Conservation (phyloP, 2,113 vertebrate species). For the Progne subis region DNA sequence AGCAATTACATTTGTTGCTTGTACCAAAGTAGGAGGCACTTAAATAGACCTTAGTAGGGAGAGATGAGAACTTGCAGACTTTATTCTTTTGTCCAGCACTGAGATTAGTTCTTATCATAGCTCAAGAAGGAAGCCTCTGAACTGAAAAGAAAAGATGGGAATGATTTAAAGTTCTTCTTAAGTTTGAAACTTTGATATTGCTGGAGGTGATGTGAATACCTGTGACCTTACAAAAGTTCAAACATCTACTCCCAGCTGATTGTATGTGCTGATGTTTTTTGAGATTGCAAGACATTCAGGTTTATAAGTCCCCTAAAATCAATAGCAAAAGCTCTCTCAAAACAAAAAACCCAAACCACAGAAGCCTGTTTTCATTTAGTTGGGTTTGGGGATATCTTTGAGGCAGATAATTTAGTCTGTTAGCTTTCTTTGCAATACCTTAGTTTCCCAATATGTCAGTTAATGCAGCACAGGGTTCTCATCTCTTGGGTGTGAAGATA, state of each 20-base stretch:
- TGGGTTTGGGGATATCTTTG: background rate
- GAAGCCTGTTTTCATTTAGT: background rate
- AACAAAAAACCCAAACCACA: background rate
- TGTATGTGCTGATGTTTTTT: background rate
- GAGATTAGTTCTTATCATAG: slow-evolving; percentile 74
- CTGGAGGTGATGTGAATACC: slow-evolving; percentile 62
- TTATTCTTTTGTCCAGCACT: slow-evolving; percentile 73
- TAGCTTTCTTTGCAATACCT: background rate
- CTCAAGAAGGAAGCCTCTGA: slow-evolving; percentile 72
- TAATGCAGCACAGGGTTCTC: background rate
- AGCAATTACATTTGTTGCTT: slow-evolving; percentile 84
- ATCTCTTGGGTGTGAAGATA: background rate
- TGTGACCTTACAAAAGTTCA: slow-evolving; percentile 52
- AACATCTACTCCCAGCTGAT: slow-evolving; percentile 28
- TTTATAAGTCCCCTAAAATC: background rate
- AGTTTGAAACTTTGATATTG: slow-evolving; percentile 58
- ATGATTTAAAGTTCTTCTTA: slow-evolving; percentile 61
- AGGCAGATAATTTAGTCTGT: background rate
- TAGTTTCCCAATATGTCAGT: background rate
- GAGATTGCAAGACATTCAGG: background rate
- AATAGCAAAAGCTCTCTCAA: background rate
- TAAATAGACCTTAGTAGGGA: slow-evolving; percentile 73
- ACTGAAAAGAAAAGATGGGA: slow-evolving; percentile 66
- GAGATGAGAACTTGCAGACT: slow-evolving; percentile 72
- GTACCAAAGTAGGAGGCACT: slow-evolving; percentile 72